Evolutionary conservation across 2,113 vertebrate species (phyloP).

Genomic region (Phasianus colchicus): DNA sequence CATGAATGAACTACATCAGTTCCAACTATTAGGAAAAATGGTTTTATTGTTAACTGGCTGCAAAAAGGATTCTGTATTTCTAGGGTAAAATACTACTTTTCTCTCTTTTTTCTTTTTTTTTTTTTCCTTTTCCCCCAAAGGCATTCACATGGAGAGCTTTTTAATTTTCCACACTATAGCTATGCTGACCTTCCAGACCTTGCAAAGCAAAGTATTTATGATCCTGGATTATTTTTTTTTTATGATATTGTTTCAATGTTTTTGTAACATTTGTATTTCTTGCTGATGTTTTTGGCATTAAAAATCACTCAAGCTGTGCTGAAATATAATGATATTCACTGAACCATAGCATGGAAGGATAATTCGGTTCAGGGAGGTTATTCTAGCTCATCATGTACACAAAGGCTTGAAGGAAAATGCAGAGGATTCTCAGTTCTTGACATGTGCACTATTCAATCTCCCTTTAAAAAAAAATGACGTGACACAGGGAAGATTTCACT

Average conservation of each 20-base stretch:
- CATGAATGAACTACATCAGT: conserved; percentile 33
- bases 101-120: neutral
- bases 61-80: conserved; percentile 52
- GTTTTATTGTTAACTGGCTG: conserved; percentile 39
- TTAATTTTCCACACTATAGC: conserved; percentile 81
- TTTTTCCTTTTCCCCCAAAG: neutral
- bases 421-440: conserved; percentile 77
- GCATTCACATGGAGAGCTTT: conserved; percentile 71
- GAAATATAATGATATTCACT: conserved; percentile 85
- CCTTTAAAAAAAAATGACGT: conserved; percentile 50
- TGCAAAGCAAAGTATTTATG: conserved; percentile 85
- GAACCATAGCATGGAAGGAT: conserved; percentile 82
- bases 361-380: conserved; percentile 86
- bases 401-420: conserved; percentile 82
- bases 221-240: conserved; percentile 70
- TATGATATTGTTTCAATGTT: conserved; percentile 84
- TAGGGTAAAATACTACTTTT: neutral
- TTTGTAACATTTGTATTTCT: conserved; percentile 86
- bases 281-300: conserved; percentile 85
- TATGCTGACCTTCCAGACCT: conserved; percentile 79
- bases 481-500: conserved; percentile 59
- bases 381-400: conserved; percentile 83
- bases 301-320: conserved; percentile 86
- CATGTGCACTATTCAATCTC: conserved; percentile 67
- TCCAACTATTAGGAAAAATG: conserved; percentile 20